phyloP scores from a whole-genome alignment of 2,888 invertebrate species.

The Drosophila neutralis region DNA sequence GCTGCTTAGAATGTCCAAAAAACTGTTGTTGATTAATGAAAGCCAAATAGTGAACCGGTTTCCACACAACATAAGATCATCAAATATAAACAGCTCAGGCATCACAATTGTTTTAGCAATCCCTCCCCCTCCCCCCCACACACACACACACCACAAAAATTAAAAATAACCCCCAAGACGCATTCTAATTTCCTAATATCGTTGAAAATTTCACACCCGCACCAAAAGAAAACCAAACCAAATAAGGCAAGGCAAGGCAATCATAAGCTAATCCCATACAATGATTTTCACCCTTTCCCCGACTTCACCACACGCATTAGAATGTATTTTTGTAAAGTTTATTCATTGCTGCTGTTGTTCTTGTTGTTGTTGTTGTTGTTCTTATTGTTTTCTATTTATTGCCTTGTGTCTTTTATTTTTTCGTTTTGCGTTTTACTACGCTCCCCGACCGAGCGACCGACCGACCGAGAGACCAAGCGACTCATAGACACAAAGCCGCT shows the following conservation, averaged over 20 bases:
- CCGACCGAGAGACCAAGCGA: slow-evolving; percentile 35
- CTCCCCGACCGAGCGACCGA: slow-evolving; percentile 18
- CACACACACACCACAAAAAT: neutral
- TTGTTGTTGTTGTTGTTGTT: slow-evolving; percentile 14
- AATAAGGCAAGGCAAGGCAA: slow-evolving; percentile 8
- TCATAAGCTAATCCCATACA: slow-evolving; percentile 17
- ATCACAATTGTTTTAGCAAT: slow-evolving; percentile 16
- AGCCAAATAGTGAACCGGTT: slow-evolving; percentile 63
- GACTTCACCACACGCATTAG: slow-evolving; percentile 21
- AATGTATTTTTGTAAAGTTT: slow-evolving; percentile 46
- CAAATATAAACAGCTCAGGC: slow-evolving; percentile 37
- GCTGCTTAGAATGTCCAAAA: slow-evolving; percentile 50
- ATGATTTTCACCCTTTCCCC: slow-evolving; percentile 2
- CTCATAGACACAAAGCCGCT: slow-evolving; percentile 47
- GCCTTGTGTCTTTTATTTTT: slow-evolving; percentile 1
- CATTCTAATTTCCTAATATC: slow-evolving; percentile 17
- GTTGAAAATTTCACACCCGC: slow-evolving; percentile 60
- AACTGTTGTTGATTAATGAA: slow-evolving; percentile 67
- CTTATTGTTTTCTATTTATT: slow-evolving; percentile 19
- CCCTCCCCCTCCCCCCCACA: neutral
- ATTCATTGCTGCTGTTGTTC: slow-evolving; percentile 7
- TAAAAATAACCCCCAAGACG: slow-evolving; percentile 20
- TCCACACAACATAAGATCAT: slow-evolving; percentile 50
- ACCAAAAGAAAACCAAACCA: slow-evolving; percentile 13
- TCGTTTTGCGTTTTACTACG: slow-evolving; percentile 10